Evolutionary conservation across 2,797 vertebrate genomes (phyloP).

Genomic region (Poeciliopsis turneri): DNA sequence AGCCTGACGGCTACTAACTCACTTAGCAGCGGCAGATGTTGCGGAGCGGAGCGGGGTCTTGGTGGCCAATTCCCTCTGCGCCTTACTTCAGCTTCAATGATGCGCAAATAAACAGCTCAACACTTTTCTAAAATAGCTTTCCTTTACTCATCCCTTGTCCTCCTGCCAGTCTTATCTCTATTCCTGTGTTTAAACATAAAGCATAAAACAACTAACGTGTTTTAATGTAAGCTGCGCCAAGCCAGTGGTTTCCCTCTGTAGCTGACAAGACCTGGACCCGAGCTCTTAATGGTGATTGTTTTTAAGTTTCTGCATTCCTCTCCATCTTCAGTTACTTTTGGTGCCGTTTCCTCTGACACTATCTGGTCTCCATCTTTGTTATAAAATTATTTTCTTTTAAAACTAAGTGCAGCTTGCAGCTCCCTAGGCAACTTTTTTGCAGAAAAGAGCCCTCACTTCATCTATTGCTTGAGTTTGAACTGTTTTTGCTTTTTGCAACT

Average conservation of each 20-base stretch:
- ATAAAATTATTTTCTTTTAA: neutral
- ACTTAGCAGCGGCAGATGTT: slow-evolving; percentile 99
- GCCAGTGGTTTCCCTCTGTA: neutral
- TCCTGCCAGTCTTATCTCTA: slow-evolving; percentile 55
- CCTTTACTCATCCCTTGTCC: slow-evolving; percentile 57
- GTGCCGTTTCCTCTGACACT: neutral
- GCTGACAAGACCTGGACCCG: slow-evolving; percentile 4
- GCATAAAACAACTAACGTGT: slow-evolving; percentile 13
- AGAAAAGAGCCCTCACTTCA: neutral
- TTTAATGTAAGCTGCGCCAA: slow-evolving; percentile 6
- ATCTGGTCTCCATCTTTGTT: neutral
- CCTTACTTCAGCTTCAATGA: slow-evolving; percentile 99
- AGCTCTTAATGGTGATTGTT: neutral
- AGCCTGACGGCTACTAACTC: slow-evolving; percentile 99
- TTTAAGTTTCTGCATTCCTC: neutral
- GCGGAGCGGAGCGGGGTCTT: slow-evolving; percentile 89
- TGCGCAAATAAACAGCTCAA: slow-evolving; percentile 93
- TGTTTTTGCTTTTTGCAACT: neutral
- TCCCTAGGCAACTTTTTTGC: neutral
- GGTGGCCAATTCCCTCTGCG: slow-evolving; percentile 98
- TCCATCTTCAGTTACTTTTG: neutral
- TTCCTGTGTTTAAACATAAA: slow-evolving; percentile 27
- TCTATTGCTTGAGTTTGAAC: neutral
- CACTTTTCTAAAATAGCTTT: slow-evolving; percentile 89
- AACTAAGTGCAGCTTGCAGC: neutral